Conservation (phyloP, 2,113 vertebrate genomes). For the Drymodes brunneopygia region DNA sequence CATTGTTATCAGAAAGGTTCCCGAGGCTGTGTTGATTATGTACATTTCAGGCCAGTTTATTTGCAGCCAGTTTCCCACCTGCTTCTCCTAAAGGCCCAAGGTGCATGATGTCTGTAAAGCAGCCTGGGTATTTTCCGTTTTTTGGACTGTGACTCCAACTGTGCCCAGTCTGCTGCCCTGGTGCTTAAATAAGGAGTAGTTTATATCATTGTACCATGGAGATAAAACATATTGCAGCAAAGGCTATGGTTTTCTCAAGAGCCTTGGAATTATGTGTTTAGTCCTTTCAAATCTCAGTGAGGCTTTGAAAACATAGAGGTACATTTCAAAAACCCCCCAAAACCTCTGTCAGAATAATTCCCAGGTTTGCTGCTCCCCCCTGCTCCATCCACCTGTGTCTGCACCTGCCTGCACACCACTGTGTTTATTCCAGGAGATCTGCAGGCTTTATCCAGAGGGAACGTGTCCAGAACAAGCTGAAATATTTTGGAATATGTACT, state of each 20-base stretch:
- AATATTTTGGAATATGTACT: background rate
- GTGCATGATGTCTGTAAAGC: background rate
- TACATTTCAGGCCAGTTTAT: background rate
- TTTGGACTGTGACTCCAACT: background rate
- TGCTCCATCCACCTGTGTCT: background rate
- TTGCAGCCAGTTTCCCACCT: background rate
- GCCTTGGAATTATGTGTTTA: background rate
- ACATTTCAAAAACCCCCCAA: fast-evolving
- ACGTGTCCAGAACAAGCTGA: background rate
- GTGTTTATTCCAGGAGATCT: background rate
- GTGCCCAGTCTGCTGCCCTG: background rate
- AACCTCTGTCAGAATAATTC: background rate
- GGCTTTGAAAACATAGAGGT: background rate
- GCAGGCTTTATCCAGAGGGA: background rate
- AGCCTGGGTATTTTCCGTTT: background rate
- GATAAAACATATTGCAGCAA: background rate
- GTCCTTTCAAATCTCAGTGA: background rate
- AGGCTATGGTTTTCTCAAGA: background rate
- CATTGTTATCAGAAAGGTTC: background rate
- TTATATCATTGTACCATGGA: background rate
- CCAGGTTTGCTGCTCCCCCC: background rate
- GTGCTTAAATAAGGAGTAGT: background rate
- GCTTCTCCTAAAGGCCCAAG: background rate
- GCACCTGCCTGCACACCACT: background rate
- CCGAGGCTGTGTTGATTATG: background rate